Base-by-base conservation (phyloP, 1,140 invertebrate genomes). In the Bombus ignitus region DNA sequence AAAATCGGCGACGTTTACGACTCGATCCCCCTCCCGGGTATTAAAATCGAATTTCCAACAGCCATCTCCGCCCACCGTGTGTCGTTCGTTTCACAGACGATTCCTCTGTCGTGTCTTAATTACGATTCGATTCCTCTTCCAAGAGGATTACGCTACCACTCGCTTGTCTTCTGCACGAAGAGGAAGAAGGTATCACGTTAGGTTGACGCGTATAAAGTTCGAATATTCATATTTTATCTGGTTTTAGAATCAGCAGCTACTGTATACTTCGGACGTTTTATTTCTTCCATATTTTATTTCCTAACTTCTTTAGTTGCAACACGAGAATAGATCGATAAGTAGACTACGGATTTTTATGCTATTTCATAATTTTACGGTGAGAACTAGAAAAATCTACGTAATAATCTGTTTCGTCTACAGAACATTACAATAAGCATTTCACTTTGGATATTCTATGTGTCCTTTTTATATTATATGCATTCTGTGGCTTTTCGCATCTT, bases 21-120 rank as follows among this genome's bases (percentile, higher is more conserved):
- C 85, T 37, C 65, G 65, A 65, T 37, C 72, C 59, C 39, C 32
- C 10, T 37, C 28, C 28, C 3, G 6, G 73, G 35, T 12, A 65
- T 65, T 86, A 72, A 83, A 86, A 76, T 86, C 85, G 32, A 83
- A 83, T 83, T 86, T 86, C 73, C 75, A 25, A 83, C 35, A 83
- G 73, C 77, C 65, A 72, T 86, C 80, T 15, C 59, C 71, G 72
- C 66, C 78, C 80, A 81, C 65, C 10, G 10, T 22, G 57, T 13
- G 39, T 57, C 44, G 25, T 35, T 44, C 22, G 28, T 39, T 65
- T 81, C 83, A n/a, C 15, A 22, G 12, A 5, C 57, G 28, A 25
- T 9, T 44, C 18, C 9, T 59, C 39, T 42, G 3, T 35, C 12
- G 42, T 18, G 68, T 85, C 70, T 81, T 85, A 85, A 85, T 85